These are phyloP conservation scores for Tenualosa ilisha DNA, from an alignment of 2,797 vertebrate genomes.

Conservation along the genomic window DNA sequence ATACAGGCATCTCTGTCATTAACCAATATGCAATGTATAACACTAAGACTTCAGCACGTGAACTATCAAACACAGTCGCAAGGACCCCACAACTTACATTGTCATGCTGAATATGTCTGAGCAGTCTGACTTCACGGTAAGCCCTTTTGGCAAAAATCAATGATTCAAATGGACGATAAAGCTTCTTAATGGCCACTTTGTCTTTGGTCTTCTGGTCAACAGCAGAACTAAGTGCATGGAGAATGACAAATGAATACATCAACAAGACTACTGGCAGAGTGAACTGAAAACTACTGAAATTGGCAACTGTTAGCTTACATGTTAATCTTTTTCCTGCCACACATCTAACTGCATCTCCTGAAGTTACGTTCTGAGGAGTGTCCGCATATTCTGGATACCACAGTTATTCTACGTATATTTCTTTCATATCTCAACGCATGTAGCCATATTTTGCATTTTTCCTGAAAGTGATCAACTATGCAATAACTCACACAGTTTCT, in stretches of 20 bases:
- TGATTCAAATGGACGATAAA: conserved; percentile 82
- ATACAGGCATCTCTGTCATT: not conserved
- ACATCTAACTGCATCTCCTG: not conserved
- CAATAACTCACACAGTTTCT: not conserved
- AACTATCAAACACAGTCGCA: not conserved
- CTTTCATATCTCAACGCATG: not conserved
- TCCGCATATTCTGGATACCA: not conserved
- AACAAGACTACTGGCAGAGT: not conserved
- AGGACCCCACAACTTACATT: conserved; percentile 67
- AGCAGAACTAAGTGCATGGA: conserved; percentile 66
- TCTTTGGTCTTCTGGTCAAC: conserved; percentile 74
- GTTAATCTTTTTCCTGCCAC: not conserved
- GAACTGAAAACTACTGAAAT: not conserved
- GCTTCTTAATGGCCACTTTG: conserved; percentile 82
- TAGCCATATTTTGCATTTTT: not conserved
- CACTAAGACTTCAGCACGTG: not conserved
- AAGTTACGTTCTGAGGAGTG: not conserved
- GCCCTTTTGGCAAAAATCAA: conserved; percentile 77
- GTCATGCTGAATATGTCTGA: conserved; percentile 80
- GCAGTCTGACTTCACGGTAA: conserved; percentile 80
- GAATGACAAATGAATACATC: not conserved
- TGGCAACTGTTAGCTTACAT: not conserved
- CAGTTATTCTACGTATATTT: not conserved
- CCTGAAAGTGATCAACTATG: not conserved
- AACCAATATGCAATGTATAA: not conserved